Evolutionary conservation across 2,797 vertebrate species (phyloP).

Genomic region (Enteromius fasciolatus): DNA sequence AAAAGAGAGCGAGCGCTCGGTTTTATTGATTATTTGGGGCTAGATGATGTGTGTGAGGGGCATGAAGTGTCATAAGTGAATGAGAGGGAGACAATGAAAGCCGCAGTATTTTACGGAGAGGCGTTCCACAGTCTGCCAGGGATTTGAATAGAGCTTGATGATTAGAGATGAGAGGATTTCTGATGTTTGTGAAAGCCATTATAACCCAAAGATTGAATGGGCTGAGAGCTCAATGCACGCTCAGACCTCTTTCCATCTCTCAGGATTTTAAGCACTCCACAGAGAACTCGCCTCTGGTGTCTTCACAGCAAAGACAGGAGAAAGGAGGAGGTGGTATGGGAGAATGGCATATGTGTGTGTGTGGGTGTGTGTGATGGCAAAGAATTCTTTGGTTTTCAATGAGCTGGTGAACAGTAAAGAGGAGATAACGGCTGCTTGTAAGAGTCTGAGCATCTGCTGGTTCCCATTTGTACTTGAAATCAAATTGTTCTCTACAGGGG

Average conservation of each 20-base stretch:
- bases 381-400: conserved; percentile 33
- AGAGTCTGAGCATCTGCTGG: conserved; percentile 25
- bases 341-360: background rate
- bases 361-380: conserved; percentile 8
- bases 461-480: conserved; percentile 39
- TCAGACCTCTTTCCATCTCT: conserved; percentile 63
- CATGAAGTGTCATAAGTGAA: conserved; percentile 64
- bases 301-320: conserved; percentile 23
- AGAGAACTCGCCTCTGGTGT: conserved; percentile 16
- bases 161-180: conserved; percentile 69
- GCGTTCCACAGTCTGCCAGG: conserved; percentile 62
- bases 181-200: conserved; percentile 75
- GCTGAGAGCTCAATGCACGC: conserved; percentile 64
- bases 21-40: conserved; percentile 61
- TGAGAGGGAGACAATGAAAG: conserved; percentile 61
- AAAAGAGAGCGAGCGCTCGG: background rate
- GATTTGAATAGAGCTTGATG: conserved; percentile 70
- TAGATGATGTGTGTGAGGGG: conserved; percentile 35
- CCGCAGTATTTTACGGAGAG: conserved; percentile 52
- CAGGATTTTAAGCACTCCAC: conserved; percentile 44
- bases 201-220: conserved; percentile 70
- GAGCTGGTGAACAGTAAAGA: conserved; percentile 36
- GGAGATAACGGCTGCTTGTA: conserved; percentile 26
- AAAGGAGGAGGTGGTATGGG: conserved; percentile 23
- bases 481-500: conserved; percentile 19